Evolutionary conservation across 2,888 invertebrate species (phyloP).

Genomic region (Polymixis lichenea): DNA sequence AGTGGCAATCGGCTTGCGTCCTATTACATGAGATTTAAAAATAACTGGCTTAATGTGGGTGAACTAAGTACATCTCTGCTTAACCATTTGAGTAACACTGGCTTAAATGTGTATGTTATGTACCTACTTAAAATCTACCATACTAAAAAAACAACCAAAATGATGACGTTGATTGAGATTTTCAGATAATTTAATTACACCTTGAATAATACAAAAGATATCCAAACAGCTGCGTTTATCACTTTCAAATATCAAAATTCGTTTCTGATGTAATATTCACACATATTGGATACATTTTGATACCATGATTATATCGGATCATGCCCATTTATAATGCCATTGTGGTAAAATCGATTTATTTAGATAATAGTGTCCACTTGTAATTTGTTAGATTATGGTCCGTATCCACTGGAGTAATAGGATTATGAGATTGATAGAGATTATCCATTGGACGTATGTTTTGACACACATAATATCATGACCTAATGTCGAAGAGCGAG

Average conservation of each 20-base stretch:
- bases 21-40: too few species aligned
- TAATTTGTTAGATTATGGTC: slow-evolving; percentile 29
- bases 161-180: neutral
- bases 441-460: neutral
- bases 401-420: slow-evolving; percentile 32
- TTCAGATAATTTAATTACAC: neutral
- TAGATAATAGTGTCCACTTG: slow-evolving; percentile 16
- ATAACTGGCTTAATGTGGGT: too few species aligned
- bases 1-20: too few species aligned
- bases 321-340: neutral
- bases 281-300: neutral
- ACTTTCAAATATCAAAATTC: neutral
- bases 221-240: neutral
- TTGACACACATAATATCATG: slow-evolving; percentile 1
- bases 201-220: neutral
- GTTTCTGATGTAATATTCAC: neutral
- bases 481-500: neutral
- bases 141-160: too few species aligned
- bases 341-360: slow-evolving; percentile 12
- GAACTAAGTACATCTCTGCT: neutral
- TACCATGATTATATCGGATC: neutral
- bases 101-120: neutral
- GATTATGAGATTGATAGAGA: slow-evolving; percentile 36
- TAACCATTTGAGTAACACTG: neutral
- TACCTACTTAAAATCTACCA: neutral